Base-by-base conservation (phyloP, 2,113 vertebrate species). In the Notothenia rossii region DNA sequence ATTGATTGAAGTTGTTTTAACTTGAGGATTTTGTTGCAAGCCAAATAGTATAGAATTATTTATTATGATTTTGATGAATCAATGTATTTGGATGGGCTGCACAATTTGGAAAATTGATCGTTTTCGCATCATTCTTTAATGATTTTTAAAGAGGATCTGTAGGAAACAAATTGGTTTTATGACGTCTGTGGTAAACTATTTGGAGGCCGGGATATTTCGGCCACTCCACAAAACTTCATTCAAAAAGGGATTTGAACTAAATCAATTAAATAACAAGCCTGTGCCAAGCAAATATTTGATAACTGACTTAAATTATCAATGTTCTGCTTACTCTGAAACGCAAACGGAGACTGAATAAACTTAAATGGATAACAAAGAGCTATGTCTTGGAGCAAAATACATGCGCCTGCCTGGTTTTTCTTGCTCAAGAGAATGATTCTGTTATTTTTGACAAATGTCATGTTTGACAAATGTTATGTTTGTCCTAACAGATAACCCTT, bases 391-490 rank as follows among this genome's bases (percentile, higher is more conserved):
- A 7, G 54, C 1, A 7, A 40, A 40, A 40, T 5, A 71, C 14
- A 72, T 55, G 3, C 10, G 45, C 9, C 25, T 36, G 45, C 9
- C 25, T 36, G 3, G 6, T 62, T 55, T 5, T 56, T 17, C 25
- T 62, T 0, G 1, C 0, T 29, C 36, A 18, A 20, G 40, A 66
- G 4, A n/a, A 55, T 45, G 50, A 83, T 65, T 49, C 12, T 22
- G 53, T n/a, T 0, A 14, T 50, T 75, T 60, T 14, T 53, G 2
- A 54, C 68, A 25, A 25, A 25, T 25, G 25, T 25, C 25, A 29
- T 49, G 4, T 17, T 17, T 50, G 77, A 66, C 46, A 86, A 65
- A 58, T 56, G 51, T 70, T 62, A 70, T 25, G 33, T 80, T 86
- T 86, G 64, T 25, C 46, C 43, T 56, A 9, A 53, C 22, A 58